A percentile compares a stretch with the other conserved stretches of the same genome.
These are phyloP conservation scores for Epinephelus lanceolatus DNA, from an alignment of 2,113 vertebrate species.

Conservation along the genomic window DNA sequence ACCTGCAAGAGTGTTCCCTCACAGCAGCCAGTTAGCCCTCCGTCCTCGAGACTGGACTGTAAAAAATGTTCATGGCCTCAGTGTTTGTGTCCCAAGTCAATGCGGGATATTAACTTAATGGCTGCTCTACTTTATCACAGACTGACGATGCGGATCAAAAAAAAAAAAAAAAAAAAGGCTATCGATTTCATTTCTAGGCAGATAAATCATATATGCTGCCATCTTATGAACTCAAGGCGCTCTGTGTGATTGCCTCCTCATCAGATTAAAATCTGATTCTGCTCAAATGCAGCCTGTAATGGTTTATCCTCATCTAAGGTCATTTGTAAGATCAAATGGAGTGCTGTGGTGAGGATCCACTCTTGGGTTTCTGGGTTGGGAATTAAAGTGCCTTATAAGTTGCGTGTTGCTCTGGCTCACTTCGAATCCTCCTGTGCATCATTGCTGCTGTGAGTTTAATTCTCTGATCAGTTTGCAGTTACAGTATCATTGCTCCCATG, in stretches of 20 bases:
- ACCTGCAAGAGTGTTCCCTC: slow-evolving; percentile 61
- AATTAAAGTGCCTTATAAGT: background rate
- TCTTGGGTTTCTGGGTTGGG: background rate
- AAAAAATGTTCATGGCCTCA: slow-evolving; percentile 36
- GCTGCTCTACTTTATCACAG: slow-evolving; percentile 44
- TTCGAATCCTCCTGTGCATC: slow-evolving; percentile 18
- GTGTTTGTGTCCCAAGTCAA: slow-evolving; percentile 36
- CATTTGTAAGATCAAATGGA: slow-evolving; percentile 25
- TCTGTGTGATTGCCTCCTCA: slow-evolving; percentile 27
- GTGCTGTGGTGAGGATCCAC: background rate
- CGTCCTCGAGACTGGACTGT: slow-evolving; percentile 44
- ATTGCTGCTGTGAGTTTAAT: slow-evolving; percentile 7
- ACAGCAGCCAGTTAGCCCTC: slow-evolving; percentile 54
- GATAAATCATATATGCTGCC: slow-evolving; percentile 46
- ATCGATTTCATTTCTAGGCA: slow-evolving; percentile 55
- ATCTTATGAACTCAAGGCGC: slow-evolving; percentile 6
- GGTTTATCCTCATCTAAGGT: slow-evolving; percentile 33
- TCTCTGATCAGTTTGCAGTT: slow-evolving; percentile 28
- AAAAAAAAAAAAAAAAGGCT: slow-evolving; percentile 28
- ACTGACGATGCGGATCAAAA: slow-evolving; percentile 48
- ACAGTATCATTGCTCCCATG: background rate
- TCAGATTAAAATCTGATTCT: slow-evolving; percentile 52
- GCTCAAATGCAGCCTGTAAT: slow-evolving; percentile 30
- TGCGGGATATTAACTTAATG: slow-evolving; percentile 14
- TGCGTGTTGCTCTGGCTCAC: slow-evolving; percentile 17